Conservation (phyloP, 2,888 invertebrate species). For the Zele albiditarsus region DNA sequence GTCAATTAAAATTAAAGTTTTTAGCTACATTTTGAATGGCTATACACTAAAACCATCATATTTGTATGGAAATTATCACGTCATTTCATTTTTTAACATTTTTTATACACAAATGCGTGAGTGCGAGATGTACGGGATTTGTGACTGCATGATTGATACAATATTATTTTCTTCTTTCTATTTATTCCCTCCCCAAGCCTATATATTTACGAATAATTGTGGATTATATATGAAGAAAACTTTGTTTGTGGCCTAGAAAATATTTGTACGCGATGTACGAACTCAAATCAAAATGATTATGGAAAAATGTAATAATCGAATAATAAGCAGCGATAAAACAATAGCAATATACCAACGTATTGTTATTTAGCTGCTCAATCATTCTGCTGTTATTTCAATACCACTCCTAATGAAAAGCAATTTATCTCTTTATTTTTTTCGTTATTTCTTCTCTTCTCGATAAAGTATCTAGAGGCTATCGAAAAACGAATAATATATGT, state of each 20-base stretch:
- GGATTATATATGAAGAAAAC: neutral
- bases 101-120: conserved; percentile 54
- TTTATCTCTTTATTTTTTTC: conserved; percentile 20
- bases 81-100: conserved; percentile 26
- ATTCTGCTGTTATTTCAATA: conserved; percentile 22
- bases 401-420: neutral
- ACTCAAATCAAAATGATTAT: neutral
- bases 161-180: neutral
- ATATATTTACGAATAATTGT: neutral
- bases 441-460: conserved; percentile 50
- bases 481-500: conserved; percentile 43
- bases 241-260: conserved; percentile 18
- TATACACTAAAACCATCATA: conserved; percentile 29
- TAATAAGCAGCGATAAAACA: neutral
- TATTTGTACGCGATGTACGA: conserved; percentile 1
- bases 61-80: conserved; percentile 17
- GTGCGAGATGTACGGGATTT: conserved; percentile 11
- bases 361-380: conserved; percentile 16
- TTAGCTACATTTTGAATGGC: conserved; percentile 42
- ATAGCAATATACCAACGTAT: neutral
- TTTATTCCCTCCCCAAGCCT: neutral
- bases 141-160: conserved; percentile 13
- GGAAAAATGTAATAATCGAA: neutral
- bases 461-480: conserved; percentile 60
- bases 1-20: conserved; percentile 50